These are phyloP conservation scores for Resseliella maxima DNA, from an alignment of 2,888 invertebrate species.

Conservation along the genomic window DNA sequence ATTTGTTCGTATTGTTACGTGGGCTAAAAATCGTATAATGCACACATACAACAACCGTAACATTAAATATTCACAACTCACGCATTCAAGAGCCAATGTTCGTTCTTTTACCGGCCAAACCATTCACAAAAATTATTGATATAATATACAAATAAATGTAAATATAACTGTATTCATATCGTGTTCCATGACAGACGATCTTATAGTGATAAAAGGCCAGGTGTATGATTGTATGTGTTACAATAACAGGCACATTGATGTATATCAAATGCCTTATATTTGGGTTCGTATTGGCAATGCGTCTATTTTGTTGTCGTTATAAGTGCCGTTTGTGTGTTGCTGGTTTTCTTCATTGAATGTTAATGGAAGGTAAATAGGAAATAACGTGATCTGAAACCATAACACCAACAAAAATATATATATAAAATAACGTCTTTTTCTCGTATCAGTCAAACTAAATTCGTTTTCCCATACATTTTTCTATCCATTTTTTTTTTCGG, in stretches of 20 bases:
- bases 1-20: constrained; percentile 1
- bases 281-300: not conserved
- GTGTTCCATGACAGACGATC: constrained; percentile 43
- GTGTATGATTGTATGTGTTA: not conserved
- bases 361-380: constrained; percentile 51
- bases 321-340: not conserved
- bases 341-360: constrained; percentile 17
- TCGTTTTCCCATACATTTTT: not conserved
- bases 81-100: not conserved
- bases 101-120: not conserved
- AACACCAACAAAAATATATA: not conserved
- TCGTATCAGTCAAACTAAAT: not conserved
- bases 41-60: not conserved
- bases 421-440: not conserved
- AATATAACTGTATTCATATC: constrained; percentile 36
- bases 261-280: not conserved
- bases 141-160: constrained; percentile 15
- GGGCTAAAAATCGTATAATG: not conserved
- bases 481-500: not conserved
- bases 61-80: constrained; percentile 48
- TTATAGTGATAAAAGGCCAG: not conserved
- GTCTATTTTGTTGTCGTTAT: constrained; percentile 12
- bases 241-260: not conserved
- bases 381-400: constrained; percentile 44
- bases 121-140: constrained; percentile 37